phyloP scores from a whole-genome alignment of 2,113 vertebrate species.

The Cynopterus brachyotis region DNA sequence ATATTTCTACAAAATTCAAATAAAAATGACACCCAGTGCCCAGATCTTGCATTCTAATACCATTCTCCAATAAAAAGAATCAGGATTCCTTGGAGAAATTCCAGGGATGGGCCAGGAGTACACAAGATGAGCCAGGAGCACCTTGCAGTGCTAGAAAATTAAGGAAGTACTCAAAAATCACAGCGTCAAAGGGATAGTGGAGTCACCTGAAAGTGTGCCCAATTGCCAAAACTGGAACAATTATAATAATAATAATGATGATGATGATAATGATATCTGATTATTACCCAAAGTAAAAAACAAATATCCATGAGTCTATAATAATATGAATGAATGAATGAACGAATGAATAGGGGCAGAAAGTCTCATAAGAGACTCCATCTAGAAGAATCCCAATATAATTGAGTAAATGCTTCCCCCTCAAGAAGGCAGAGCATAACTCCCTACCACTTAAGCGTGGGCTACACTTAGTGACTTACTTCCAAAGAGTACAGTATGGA shows the following conservation, averaged over 20 bases:
- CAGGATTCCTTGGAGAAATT: background rate
- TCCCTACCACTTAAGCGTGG: background rate
- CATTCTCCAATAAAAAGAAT: background rate
- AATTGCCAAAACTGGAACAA: background rate
- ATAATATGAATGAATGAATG: background rate
- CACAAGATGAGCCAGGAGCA: background rate
- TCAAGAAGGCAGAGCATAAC: background rate
- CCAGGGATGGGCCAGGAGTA: background rate
- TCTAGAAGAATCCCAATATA: background rate
- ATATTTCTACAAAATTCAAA: constrained; percentile 17
- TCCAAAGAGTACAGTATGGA: background rate
- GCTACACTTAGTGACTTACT: background rate
- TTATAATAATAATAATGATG: background rate
- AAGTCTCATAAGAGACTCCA: background rate
- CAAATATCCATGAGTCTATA: background rate
- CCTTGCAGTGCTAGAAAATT: background rate
- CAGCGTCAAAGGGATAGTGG: background rate
- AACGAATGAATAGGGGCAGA: background rate
- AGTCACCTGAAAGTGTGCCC: background rate
- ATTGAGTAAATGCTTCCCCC: background rate
- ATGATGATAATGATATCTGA: background rate
- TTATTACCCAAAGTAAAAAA: background rate
- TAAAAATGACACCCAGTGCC: background rate
- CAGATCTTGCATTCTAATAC: background rate
- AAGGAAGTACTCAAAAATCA: background rate